Evolutionary conservation across 2,113 vertebrate genomes (phyloP), one percentile per base, ranked within the genome.

Genomic region (Chloropsis hardwickii): DNA sequence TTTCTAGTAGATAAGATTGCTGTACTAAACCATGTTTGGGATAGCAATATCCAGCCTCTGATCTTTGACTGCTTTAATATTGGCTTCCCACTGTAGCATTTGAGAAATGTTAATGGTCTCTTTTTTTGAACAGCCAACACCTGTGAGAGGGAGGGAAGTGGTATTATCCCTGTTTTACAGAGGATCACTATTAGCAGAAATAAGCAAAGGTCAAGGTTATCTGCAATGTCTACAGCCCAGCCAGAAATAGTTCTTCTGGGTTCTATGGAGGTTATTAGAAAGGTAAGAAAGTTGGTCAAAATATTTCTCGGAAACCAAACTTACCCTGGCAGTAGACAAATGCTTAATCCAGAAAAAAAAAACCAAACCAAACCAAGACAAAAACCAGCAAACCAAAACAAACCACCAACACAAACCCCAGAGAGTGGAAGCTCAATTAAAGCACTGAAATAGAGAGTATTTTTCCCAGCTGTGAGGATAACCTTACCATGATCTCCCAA

Each of bases 141-240:
- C 73, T 95, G 61, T 79, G 89, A 81, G 66, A 95, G 57, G 73
- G 81, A 92, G 45, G 45, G 61, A 76, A 57, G 66, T 20, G 47
- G 47, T 31, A 94, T 56, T 60, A 79, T 69, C 44, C 81, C 64
- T 67, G 23, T 76, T 90, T 84, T 85, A 80, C 28, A 69, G 73
- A 71, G 57, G 57, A 81, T 61, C 2, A 8, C 39, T 64, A 7
- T 33, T 50, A 82, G 42, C 70, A 87, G 86, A 95, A 71, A 89
- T 54, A 82, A 86, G 37, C 18, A 87, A 86, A 89, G 70, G 66
- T 81, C 77, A 81, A 94, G 88, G 86, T 92, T 94, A 94, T 71
- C 83, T 78, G 28, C 44, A 92, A 79, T 16, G 40, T 71, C 86
- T 85, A 64, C 37, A 28, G 23, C 40, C 19, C 56, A 91, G 25